A percentile compares a stretch with the other conserved stretches of the same genome.
phyloP scores from a whole-genome alignment of 1,140 invertebrate species.

The Drosophila biarmipes region DNA sequence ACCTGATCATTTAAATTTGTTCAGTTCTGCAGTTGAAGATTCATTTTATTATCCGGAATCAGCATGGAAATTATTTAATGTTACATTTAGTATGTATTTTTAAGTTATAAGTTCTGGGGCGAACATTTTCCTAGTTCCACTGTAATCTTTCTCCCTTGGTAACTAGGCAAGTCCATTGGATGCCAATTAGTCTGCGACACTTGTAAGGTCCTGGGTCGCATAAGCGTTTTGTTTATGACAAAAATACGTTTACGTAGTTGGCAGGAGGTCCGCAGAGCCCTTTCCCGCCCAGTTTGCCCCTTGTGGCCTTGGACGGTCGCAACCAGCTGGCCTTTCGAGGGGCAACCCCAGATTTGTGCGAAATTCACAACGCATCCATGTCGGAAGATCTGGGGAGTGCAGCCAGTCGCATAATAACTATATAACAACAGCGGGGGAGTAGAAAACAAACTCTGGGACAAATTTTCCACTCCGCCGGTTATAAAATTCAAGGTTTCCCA shows the following conservation, averaged over 20 bases:
- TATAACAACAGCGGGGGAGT: constrained; percentile 1
- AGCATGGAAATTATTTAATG: not conserved
- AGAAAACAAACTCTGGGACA: constrained; percentile 23
- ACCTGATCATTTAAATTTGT: too few species aligned
- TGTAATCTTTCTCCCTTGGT: constrained; percentile 2
- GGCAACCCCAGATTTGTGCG: not conserved
- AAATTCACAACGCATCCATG: constrained; percentile 25
- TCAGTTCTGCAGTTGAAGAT: too few species aligned
- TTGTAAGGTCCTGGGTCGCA: constrained; percentile 12
- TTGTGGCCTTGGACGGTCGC: not conserved
- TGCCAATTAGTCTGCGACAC: constrained; percentile 39
- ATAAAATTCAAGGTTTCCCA: constrained; percentile 15
- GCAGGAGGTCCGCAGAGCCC: not conserved
- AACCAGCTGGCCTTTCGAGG: constrained; percentile 9
- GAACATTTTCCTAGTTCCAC: not conserved
- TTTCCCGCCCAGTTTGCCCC: not conserved
- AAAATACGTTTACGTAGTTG: constrained; percentile 17
- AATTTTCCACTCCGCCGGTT: constrained; percentile 53
- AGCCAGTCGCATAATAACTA: constrained; percentile 16
- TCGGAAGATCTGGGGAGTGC: constrained; percentile 10
- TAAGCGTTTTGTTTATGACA: constrained; percentile 19
- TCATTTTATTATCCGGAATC: too few species aligned
- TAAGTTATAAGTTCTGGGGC: too few species aligned
- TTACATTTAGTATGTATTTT: too few species aligned
- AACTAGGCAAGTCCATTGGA: constrained; percentile 6